Evolutionary conservation across 2,888 invertebrate genomes (phyloP), one percentile per base, ranked within the genome.

Genomic region (Tillus elongatus): DNA sequence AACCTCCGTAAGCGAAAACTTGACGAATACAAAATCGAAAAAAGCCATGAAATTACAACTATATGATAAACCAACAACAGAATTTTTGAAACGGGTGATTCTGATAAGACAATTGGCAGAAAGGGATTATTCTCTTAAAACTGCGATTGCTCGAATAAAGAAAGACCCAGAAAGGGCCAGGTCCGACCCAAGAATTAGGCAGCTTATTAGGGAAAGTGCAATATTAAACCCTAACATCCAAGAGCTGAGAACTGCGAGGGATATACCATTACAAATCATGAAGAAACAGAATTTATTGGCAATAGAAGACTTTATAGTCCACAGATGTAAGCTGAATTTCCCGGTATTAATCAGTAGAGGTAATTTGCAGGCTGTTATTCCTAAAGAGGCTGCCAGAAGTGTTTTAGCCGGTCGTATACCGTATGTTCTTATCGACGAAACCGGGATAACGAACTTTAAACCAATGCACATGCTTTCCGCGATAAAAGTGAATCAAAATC

Each of bases 351-450:
- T 86, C 28, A 73, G 82, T 51, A 82, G 84, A 47, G 78, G 78
- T 53, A 79, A 80, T 3, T 61, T 80, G 28, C 83, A 85, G 57
- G 81, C 81, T 1, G 82, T 86, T 2, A 76, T 86, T 3, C 86
- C 86, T 0, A 72, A 80, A 35, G 84, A 85, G 60, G 79, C 82
- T 0, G 77, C 82, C 37, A 72, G 81, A 16, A 76, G 78, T 11
- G 83, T 85, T 1, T 62, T 84, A 6, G 79, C 80, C 1, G 85
- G 85, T 2, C 73, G 82, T 63, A 75, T 83, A 1, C 74, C 83
- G 2, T 86, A 85, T 55, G 79, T 81, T 8, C 75, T 85, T 4
- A 71, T 86, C 2, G 84, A 85, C 51, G 85, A 86, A 60, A 75
- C 72, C 45, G 85, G 86, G 13, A 76, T 85, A 19, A 75, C 75